These are phyloP conservation scores for Danionella cerebrum DNA, from an alignment of 2,113 vertebrate species.

Conservation along the genomic window DNA sequence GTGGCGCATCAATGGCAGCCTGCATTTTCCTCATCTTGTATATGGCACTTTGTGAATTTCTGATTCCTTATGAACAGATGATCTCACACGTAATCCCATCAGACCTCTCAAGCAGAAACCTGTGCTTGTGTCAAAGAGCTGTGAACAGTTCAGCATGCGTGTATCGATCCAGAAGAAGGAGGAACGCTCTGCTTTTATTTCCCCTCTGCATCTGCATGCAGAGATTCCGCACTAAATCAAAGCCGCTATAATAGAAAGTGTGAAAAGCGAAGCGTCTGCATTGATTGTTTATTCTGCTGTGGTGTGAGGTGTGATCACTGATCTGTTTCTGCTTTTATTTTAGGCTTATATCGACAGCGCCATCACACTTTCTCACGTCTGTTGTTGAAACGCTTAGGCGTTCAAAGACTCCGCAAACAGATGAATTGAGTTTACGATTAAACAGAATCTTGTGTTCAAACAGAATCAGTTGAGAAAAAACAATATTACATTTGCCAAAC, in stretches of 20 bases:
- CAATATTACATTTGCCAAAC: no score
- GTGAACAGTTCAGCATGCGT: neutral
- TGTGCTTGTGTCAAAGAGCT: constrained; percentile 6
- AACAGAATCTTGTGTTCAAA: no score
- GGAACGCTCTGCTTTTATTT: neutral
- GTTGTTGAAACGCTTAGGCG: neutral
- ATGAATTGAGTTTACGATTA: no score
- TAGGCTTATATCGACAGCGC: neutral
- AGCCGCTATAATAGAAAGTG: neutral
- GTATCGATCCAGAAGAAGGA: constrained; percentile 12
- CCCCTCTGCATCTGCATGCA: neutral
- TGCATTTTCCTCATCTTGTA: neutral
- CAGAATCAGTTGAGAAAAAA: no score
- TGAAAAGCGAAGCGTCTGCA: neutral
- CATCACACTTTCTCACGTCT: neutral
- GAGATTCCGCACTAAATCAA: neutral
- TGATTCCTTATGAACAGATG: constrained; percentile 16
- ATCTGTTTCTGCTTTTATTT: neutral
- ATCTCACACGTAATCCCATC: constrained; percentile 23
- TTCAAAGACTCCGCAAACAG: neutral
- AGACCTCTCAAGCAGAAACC: neutral
- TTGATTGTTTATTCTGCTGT: neutral
- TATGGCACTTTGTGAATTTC: neutral
- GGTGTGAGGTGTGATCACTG: neutral
- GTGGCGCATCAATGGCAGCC: neutral